These are phyloP conservation scores for Andrena minutula DNA, from an alignment of 2,888 invertebrate species.

Conservation along the genomic window DNA sequence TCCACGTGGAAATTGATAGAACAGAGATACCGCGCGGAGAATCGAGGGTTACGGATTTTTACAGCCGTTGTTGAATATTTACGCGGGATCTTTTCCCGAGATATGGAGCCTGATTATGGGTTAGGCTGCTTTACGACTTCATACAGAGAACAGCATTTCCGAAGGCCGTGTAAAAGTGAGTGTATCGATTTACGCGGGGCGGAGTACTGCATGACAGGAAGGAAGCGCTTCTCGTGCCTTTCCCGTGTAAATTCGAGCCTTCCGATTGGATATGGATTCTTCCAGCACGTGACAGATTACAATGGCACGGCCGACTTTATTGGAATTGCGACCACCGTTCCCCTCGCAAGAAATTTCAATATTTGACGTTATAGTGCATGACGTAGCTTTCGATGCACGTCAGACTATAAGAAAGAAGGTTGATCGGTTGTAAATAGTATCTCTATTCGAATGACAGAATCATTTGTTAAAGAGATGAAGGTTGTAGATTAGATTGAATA, in stretches of 20 bases:
- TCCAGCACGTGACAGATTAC: slow-evolving; percentile 28
- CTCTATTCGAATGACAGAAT: too few species aligned
- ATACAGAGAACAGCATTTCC: slow-evolving; percentile 31
- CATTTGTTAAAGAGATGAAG: too few species aligned
- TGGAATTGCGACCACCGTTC: slow-evolving; percentile 8
- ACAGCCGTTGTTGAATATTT: slow-evolving; percentile 21
- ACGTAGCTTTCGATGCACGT: neutral
- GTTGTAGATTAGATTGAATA: too few species aligned
- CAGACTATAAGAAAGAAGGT: too few species aligned
- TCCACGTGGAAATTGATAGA: slow-evolving; percentile 27
- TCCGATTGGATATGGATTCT: slow-evolving; percentile 53
- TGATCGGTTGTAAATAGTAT: too few species aligned
- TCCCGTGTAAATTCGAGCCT: slow-evolving; percentile 44
- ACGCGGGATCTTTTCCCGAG: neutral
- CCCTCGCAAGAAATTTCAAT: neutral
- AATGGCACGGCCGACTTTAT: slow-evolving; percentile 8
- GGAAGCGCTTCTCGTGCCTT: slow-evolving; percentile 50
- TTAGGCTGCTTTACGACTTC: slow-evolving; percentile 1
- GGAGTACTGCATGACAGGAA: slow-evolving; percentile 32
- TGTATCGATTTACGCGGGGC: slow-evolving; percentile 58
- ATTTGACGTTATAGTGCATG: slow-evolving; percentile 1
- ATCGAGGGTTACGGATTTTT: neutral
- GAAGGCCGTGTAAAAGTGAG: slow-evolving; percentile 52
- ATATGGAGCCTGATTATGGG: neutral
- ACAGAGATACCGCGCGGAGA: neutral